phyloP scores from a whole-genome alignment of 2,888 invertebrate species.

The Taenaris catops region DNA sequence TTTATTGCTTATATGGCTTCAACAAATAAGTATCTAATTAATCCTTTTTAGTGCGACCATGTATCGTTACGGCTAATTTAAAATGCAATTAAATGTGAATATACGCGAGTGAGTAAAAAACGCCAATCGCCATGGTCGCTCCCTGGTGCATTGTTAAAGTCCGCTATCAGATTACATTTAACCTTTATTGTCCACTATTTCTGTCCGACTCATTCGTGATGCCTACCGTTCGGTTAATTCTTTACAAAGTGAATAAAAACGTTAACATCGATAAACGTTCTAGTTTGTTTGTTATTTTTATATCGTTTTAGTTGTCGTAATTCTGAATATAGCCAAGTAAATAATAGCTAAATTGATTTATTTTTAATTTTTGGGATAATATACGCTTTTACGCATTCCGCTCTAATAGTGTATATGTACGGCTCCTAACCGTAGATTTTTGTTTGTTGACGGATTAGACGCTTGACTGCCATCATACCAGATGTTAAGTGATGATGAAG shows the following conservation, averaged over 20 bases:
- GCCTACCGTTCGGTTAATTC: constrained; percentile 24
- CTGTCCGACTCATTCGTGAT: constrained; percentile 33
- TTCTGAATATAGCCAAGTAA: too few species aligned
- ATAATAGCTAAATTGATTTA: too few species aligned
- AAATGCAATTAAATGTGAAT: constrained; percentile 25
- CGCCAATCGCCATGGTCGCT: constrained; percentile 30
- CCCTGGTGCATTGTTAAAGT: constrained; percentile 49
- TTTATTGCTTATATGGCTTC: constrained; percentile 3
- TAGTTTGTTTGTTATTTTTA: too few species aligned
- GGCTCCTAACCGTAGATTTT: too few species aligned
- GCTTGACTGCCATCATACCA: too few species aligned
- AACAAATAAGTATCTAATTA: constrained; percentile 14
- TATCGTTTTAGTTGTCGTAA: too few species aligned
- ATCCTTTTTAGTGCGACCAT: constrained; percentile 18
- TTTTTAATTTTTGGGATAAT: too few species aligned
- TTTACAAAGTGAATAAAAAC: constrained; percentile 16
- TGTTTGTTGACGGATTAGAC: too few species aligned
- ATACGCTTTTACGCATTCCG: too few species aligned
- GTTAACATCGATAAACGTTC: not conserved
- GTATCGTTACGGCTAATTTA: constrained; percentile 26
- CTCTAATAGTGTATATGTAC: too few species aligned
- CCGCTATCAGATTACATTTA: constrained; percentile 56
- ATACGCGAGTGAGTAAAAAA: constrained; percentile 29
- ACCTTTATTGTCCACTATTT: constrained; percentile 51
- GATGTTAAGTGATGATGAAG: too few species aligned